Percentiles rank a stretch among this genome's conserved stretches.
Evolutionary conservation across 2,888 invertebrate species (phyloP).

Genomic region (Perithous albicinctus): DNA sequence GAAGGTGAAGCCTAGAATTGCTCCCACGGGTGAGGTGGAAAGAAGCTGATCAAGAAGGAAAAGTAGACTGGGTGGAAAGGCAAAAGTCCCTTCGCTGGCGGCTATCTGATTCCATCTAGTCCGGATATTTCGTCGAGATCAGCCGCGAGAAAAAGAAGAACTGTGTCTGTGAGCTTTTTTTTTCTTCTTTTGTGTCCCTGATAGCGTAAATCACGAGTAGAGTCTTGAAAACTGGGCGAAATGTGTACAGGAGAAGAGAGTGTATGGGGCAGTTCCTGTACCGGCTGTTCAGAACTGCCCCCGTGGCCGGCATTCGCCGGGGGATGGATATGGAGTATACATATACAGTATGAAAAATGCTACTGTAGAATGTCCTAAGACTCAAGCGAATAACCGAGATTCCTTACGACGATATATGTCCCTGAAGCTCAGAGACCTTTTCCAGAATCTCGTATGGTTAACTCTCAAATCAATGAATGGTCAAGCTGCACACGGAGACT

Average conservation of each 20-base stretch:
- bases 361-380: constrained; percentile 30
- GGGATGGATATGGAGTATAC: constrained; percentile 3
- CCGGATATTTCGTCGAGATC: constrained; percentile 22
- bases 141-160: neutral
- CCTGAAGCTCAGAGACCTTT: constrained; percentile 6
- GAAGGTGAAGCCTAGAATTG: constrained; percentile 32
- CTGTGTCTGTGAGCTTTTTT: neutral
- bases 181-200: constrained; percentile 65
- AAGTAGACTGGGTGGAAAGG: neutral
- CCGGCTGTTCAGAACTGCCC: constrained; percentile 80
- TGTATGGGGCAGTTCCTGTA: constrained; percentile 70
- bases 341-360: constrained; percentile 13
- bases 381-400: constrained; percentile 64
- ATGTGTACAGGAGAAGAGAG: constrained; percentile 69
- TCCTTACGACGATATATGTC: constrained; percentile 35
- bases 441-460: neutral
- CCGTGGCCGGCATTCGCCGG: constrained; percentile 55
- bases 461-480: no score
- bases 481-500: no score
- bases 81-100: neutral
- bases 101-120: constrained; percentile 38
- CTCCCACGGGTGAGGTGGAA: constrained; percentile 28
- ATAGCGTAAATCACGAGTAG: constrained; percentile 77
- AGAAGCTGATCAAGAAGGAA: constrained; percentile 36
- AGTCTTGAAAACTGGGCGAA: constrained; percentile 78